Conservation (phyloP, 2,888 invertebrate species). For the Campoletis raptor region DNA sequence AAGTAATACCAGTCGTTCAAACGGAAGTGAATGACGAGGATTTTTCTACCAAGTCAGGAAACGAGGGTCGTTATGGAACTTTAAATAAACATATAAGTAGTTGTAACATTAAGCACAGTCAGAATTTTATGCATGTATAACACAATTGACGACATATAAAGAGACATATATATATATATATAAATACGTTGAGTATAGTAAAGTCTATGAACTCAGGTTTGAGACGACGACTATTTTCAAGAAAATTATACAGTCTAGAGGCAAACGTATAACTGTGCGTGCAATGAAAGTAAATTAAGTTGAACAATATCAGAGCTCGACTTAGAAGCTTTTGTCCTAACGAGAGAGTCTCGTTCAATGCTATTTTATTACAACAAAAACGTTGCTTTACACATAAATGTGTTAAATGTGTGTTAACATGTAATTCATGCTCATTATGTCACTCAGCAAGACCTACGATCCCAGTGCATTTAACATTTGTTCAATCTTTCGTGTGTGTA, state of each 20-base stretch:
- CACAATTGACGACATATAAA: not conserved
- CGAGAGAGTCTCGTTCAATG: conserved; percentile 34
- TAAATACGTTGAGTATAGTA: not conserved
- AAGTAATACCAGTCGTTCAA: conserved; percentile 18
- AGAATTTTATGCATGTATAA: not conserved
- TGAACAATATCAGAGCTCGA: conserved; percentile 26
- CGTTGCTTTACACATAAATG: not conserved
- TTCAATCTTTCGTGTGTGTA: conserved; percentile 24
- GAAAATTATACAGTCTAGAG: conserved; percentile 20
- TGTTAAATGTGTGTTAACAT: not conserved
- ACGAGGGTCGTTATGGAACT: conserved; percentile 61
- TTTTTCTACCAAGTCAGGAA: conserved; percentile 67
- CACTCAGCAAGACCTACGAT: conserved; percentile 54
- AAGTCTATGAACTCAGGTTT: conserved; percentile 28
- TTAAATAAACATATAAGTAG: conserved; percentile 55
- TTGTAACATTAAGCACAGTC: conserved; percentile 34
- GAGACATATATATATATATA: not conserved
- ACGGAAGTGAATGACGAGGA: conserved; percentile 62
- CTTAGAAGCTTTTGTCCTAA: conserved; percentile 46
- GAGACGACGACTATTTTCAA: conserved; percentile 50
- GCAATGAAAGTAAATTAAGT: conserved; percentile 18
- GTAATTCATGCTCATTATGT: conserved; percentile 56
- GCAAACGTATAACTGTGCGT: conserved; percentile 16
- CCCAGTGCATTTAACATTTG: conserved; percentile 24
- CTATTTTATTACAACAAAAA: conserved; percentile 24